A percentile compares a stretch with the other conserved stretches of the same genome.
These are phyloP conservation scores for Catalaphyllia jardinei DNA, from an alignment of 64 coral and sea anemone species.

Conservation along the genomic window DNA sequence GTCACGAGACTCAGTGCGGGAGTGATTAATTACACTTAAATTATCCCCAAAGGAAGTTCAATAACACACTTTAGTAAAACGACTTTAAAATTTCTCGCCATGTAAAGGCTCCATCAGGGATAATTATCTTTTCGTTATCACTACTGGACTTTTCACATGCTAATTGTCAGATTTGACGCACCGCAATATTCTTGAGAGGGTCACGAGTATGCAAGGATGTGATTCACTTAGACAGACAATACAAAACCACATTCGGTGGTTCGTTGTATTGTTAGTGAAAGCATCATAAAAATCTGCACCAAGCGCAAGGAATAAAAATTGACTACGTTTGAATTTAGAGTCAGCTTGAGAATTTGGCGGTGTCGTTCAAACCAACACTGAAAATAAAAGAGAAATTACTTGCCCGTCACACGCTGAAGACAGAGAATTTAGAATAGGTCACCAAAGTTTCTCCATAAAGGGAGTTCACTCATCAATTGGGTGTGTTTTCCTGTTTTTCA, in stretches of 20 bases:
- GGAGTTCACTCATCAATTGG: too few relatives aligned
- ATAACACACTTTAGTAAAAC: not conserved
- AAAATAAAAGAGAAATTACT: too few relatives aligned
- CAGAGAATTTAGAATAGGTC: too few relatives aligned
- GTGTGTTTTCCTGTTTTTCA: too few relatives aligned
- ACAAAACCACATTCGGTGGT: not conserved
- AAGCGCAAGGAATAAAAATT: too few relatives aligned
- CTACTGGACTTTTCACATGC: not conserved
- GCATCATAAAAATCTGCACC: too few relatives aligned
- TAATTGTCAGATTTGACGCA: constrained; percentile 23
- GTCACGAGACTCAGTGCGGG: constrained; percentile 21
- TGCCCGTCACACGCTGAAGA: too few relatives aligned
- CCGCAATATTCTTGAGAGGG: not conserved
- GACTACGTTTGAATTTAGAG: too few relatives aligned
- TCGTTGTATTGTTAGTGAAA: too few relatives aligned
- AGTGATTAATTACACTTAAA: constrained; percentile 34
- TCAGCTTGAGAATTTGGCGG: too few relatives aligned
- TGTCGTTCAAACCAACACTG: too few relatives aligned
- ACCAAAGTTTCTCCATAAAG: too few relatives aligned
- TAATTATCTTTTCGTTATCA: not conserved
- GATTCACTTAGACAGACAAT: not conserved
- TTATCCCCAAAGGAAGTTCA: not conserved
- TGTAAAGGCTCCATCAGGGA: not conserved
- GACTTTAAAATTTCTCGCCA: not conserved
- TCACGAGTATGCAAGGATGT: not conserved